Conservation (phyloP, 2,888 invertebrate species). For the Tromatobia lineatoria region DNA sequence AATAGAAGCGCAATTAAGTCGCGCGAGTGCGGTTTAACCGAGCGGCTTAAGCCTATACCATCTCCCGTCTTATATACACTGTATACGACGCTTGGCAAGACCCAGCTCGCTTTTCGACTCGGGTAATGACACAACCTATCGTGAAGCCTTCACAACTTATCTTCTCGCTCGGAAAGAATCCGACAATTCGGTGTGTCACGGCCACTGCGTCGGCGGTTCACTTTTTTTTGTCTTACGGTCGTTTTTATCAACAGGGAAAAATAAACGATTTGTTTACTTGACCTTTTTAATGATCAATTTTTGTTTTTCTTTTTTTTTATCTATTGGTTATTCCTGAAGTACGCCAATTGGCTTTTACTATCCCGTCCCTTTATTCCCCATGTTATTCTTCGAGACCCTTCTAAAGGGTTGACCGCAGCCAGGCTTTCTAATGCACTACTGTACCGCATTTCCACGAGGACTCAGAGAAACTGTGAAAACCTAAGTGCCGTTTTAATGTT, state of each 20-base stretch:
- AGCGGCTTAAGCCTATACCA: background rate
- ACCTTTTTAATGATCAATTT: background rate
- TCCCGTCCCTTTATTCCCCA: no score
- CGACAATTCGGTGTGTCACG: background rate
- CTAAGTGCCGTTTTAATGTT: no score
- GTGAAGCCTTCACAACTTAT: background rate
- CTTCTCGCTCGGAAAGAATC: background rate
- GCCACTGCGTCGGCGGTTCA: background rate
- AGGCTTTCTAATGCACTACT: no score
- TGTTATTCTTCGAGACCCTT: no score
- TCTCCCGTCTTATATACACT: background rate
- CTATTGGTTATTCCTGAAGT: no score
- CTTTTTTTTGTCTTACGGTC: background rate
- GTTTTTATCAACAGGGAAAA: background rate
- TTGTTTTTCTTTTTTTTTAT: background rate
- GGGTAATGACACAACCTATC: conserved; percentile 12
- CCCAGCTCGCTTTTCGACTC: background rate
- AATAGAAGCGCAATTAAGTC: conserved; percentile 65
- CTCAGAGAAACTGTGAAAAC: no score
- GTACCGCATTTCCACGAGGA: no score
- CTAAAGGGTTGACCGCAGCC: no score
- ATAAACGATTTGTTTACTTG: background rate
- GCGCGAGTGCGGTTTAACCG: conserved; percentile 28
- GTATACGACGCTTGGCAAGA: background rate
- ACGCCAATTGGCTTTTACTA: no score